Evolutionary conservation across 2,888 invertebrate genomes (phyloP).

Genomic region (Ecdyonurus torrentis): DNA sequence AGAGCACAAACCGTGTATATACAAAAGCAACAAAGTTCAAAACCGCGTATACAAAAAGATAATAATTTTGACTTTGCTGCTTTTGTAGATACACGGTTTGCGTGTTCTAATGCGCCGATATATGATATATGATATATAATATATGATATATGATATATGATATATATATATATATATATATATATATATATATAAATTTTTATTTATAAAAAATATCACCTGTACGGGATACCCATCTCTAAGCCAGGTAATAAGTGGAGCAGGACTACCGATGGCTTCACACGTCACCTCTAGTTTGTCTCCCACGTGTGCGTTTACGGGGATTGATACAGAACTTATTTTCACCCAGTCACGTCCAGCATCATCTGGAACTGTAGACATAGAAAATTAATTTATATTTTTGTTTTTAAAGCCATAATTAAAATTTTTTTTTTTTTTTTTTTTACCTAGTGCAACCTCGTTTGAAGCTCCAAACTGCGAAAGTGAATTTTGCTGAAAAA

Average conservation of each 20-base stretch:
- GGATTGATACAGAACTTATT: slow-evolving; percentile 36
- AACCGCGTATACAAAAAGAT: no score
- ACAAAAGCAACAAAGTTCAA: no score
- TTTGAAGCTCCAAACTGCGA: not conserved
- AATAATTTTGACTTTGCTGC: no score
- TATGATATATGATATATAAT: no score
- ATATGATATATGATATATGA: not conserved
- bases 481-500: not conserved
- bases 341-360: slow-evolving; percentile 31
- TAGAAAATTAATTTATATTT: no score
- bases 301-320: slow-evolving; percentile 29
- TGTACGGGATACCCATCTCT: slow-evolving; percentile 43
- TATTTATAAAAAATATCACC: not conserved
- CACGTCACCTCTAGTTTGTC: slow-evolving; percentile 51
- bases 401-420: no score
- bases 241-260: slow-evolving; percentile 64
- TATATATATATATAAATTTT: not conserved
- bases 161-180: not conserved
- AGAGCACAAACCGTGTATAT: no score
- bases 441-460: no score
- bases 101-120: no score
- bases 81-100: no score
- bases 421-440: no score
- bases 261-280: slow-evolving; percentile 56
- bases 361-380: slow-evolving; percentile 10